Base-by-base conservation (phyloP, 2,797 vertebrate species). In the Pseudotriccus pelzelni region DNA sequence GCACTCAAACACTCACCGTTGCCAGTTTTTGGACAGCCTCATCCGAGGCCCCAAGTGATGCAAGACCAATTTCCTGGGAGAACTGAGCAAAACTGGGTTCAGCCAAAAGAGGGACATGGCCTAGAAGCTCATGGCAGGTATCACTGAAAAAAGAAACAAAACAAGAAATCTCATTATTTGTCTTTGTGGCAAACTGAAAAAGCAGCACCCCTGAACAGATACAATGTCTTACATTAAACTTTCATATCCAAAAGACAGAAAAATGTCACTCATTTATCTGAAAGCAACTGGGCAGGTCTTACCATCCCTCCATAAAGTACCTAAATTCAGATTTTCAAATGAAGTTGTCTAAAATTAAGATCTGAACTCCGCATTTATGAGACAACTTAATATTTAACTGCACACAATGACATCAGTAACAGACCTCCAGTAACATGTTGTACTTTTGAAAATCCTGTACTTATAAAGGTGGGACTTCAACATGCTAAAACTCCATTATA, bases 61-160 rank as follows among this genome's bases (percentile, higher is more conserved):
- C 98, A 53, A 99, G 97, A 77, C 99, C 99, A 72, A 99, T 99
- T 98, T 99, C 99, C 97, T 99, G 99, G 70, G 99, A 99, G 96
- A 99, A 99, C 66, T 99, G 99, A 70, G 99, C 99, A 92, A 99
- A 99, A 97, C 99, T 99, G 74, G 99, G 99, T 96, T 99, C 99
- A 68, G 99, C 99, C 74, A 99, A 97, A 94, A 99, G 98, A 4
- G 99, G 99, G 46, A 99, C 98, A 0, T 99, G 99, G 34, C 99
- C 99, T 96, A 99, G 96, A 87, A 99, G 98, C 89, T 99, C 99
- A 79, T 99, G 99, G 94, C 99, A 99, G 12, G 99, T 99, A 94
- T 99, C 99, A 69, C 99, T 99, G 95, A 13, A 97, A 96, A 93
- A 75, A 97, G 52, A 94, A 82, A 75, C 79, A 87, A 58, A 62